Evolutionary conservation across 2,797 vertebrate species (phyloP).

Genomic region (Morelia viridis): DNA sequence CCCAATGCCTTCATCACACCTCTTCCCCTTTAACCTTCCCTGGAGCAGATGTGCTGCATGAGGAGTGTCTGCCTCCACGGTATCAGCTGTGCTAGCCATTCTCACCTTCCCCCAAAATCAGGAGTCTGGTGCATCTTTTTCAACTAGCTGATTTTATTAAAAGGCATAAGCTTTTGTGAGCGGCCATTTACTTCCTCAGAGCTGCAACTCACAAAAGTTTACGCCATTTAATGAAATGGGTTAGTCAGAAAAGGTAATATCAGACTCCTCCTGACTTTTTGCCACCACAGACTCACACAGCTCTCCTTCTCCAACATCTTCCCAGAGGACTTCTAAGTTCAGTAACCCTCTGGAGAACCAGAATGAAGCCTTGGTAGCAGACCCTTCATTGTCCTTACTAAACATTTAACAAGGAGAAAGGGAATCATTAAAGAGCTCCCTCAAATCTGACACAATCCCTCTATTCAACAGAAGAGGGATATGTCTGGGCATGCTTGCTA

Average conservation of each 20-base stretch:
- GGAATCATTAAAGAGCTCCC: not conserved
- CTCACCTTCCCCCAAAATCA: not conserved
- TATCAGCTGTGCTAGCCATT: not conserved
- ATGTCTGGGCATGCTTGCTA: not conserved
- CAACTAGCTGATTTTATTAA: not conserved
- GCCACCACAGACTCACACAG: not conserved
- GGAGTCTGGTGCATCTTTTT: not conserved
- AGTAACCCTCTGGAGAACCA: not conserved
- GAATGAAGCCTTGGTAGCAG: not conserved
- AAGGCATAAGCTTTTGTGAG: not conserved
- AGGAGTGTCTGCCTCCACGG: not conserved
- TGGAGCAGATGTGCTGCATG: not conserved
- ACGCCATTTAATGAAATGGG: not conserved
- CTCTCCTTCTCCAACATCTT: not conserved
- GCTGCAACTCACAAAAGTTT: not conserved
- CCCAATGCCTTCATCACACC: not conserved
- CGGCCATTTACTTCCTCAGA: not conserved
- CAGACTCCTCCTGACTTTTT: not conserved
- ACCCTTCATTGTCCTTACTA: not conserved
- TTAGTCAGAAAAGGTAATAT: not conserved
- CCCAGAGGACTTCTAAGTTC: not conserved
- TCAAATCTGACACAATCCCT: not conserved
- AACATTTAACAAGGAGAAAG: not conserved
- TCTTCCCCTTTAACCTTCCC: not conserved
- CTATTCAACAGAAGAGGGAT: not conserved